Percentiles rank a stretch among this genome's conserved stretches.
These are phyloP conservation scores for Leucosticte australis DNA, from an alignment of 2,113 vertebrate genomes.

Conservation along the genomic window DNA sequence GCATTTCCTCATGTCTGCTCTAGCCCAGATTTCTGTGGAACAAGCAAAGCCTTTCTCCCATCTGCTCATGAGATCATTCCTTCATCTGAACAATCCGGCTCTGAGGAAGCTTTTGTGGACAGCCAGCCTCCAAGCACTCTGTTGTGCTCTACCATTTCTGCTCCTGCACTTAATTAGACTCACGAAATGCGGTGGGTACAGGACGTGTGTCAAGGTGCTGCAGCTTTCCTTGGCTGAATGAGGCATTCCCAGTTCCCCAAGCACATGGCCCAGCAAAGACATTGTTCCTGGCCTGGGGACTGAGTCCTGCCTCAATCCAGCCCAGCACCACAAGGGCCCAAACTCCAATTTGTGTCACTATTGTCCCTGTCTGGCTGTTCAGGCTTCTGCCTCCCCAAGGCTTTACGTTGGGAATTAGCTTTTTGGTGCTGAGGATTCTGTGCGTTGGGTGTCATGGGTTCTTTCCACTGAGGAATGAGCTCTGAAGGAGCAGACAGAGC, in stretches of 20 bases:
- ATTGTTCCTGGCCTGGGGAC: not conserved
- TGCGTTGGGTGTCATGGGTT: not conserved
- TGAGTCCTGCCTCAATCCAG: not conserved
- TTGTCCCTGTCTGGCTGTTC: not conserved
- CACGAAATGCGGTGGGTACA: rapidly evolving
- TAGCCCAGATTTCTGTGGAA: slow-evolving; percentile 37
- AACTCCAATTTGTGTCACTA: not conserved
- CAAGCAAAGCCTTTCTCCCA: slow-evolving; percentile 29
- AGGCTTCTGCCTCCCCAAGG: not conserved
- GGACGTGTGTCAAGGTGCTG: not conserved
- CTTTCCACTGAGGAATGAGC: not conserved
- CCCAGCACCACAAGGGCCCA: not conserved
- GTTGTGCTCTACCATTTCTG: not conserved
- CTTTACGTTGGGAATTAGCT: rapidly evolving
- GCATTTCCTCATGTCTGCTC: not conserved
- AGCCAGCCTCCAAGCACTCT: not conserved
- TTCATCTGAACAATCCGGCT: not conserved
- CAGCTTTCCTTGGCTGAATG: not conserved
- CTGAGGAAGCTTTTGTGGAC: slow-evolving; percentile 24
- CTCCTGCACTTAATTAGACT: not conserved
- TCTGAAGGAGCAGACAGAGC: not conserved
- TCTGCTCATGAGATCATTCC: slow-evolving; percentile 52
- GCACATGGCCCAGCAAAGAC: not conserved
- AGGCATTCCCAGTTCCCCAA: not conserved
- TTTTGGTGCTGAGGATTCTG: not conserved